Percentiles rank a stretch among this genome's conserved stretches.
These are phyloP conservation scores for Aspidiotus rigidus DNA, from an alignment of 2,888 invertebrate genomes.

Conservation along the genomic window DNA sequence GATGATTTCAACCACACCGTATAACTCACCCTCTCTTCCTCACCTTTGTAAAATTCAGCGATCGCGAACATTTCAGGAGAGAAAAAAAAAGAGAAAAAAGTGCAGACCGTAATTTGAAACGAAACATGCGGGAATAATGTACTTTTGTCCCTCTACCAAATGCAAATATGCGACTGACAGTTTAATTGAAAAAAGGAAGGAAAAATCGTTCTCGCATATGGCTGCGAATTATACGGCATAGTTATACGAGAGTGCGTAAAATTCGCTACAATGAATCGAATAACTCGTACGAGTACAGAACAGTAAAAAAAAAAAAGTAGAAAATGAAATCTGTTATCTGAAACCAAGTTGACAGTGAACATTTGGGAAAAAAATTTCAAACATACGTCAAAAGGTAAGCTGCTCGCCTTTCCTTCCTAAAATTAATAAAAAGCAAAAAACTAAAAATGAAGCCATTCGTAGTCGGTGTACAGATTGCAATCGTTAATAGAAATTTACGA, in stretches of 20 bases:
- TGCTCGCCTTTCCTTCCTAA: no score
- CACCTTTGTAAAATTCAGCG: slow-evolving; percentile 16
- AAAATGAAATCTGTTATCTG: no score
- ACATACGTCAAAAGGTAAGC: no score
- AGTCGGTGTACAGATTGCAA: no score
- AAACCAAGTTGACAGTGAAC: no score
- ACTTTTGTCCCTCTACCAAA: slow-evolving; percentile 26
- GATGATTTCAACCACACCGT: slow-evolving; percentile 26
- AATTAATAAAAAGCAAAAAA: no score
- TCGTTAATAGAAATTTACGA: no score
- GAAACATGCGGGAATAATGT: slow-evolving; percentile 33
- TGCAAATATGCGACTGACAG: slow-evolving; percentile 33
- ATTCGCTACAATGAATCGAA: neutral
- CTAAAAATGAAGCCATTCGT: no score
- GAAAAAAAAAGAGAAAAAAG: slow-evolving; percentile 10
- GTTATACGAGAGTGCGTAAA: neutral
- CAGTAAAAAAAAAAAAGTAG: no score
- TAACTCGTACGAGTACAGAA: no score
- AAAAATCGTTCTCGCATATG: slow-evolving; percentile 32
- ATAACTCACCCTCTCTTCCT: slow-evolving; percentile 14
- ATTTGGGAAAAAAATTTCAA: no score
- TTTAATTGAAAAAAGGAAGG: slow-evolving; percentile 32
- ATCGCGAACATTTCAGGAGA: slow-evolving; percentile 24
- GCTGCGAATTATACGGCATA: slow-evolving; percentile 1
- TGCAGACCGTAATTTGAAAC: slow-evolving; percentile 28